phyloP scores from a whole-genome alignment of 1,140 invertebrate species.

The Harlomillsia oculata region DNA sequence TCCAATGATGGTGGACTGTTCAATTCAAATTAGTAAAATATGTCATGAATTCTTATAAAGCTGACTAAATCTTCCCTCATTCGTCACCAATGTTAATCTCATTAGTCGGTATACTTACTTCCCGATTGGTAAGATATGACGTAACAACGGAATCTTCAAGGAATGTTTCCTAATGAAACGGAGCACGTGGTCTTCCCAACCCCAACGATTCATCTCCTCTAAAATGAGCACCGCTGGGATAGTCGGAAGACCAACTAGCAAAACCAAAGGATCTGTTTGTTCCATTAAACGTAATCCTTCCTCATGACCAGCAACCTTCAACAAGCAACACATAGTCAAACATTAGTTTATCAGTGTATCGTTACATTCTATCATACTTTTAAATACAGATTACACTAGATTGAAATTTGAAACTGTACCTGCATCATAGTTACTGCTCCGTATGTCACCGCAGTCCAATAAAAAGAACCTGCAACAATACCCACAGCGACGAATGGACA shows the following conservation, averaged over 20 bases:
- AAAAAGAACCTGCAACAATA: constrained; percentile 82
- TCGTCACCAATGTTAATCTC: too few species aligned
- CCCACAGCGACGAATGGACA: constrained; percentile 89
- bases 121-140: constrained; percentile 53
- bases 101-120: constrained; percentile 12
- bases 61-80: not conserved
- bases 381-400: constrained; percentile 5
- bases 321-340: not conserved
- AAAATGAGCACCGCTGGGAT: constrained; percentile 85
- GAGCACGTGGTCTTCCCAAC: constrained; percentile 92
- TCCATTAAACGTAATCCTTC: constrained; percentile 90
- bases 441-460: constrained; percentile 95
- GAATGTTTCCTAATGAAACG: constrained; percentile 62
- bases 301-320: constrained; percentile 74
- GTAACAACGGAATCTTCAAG: constrained; percentile 62
- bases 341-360: constrained; percentile 9
- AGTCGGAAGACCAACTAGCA: constrained; percentile 81
- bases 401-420: constrained; percentile 44
- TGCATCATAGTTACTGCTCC: constrained; percentile 94
- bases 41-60: not conserved
- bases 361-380: not conserved
- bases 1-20: constrained; percentile 46
- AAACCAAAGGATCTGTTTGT: constrained; percentile 78
- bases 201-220: constrained; percentile 78
- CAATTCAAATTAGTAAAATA: constrained; percentile 3